A percentile compares a stretch with the other conserved stretches of the same genome.
phyloP scores from a whole-genome alignment of 2,113 vertebrate species.

The Heliornis fulica region DNA sequence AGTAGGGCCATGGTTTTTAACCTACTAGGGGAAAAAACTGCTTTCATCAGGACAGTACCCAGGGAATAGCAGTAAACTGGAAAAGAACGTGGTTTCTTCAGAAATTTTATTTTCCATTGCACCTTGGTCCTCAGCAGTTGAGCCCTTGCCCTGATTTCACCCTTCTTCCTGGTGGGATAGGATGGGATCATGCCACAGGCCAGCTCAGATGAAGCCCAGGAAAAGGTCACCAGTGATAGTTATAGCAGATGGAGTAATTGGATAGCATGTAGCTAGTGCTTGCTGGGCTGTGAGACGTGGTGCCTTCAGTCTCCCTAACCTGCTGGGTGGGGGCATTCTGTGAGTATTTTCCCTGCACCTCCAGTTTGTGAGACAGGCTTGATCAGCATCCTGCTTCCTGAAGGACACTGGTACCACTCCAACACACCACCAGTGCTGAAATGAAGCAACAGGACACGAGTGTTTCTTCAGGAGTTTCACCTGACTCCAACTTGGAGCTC shows the following conservation, averaged over 20 bases:
- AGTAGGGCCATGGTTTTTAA: background rate
- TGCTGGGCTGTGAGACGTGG: background rate
- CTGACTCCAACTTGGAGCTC: background rate
- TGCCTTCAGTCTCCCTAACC: background rate
- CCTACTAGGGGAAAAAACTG: background rate
- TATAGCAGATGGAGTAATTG: constrained; percentile 41
- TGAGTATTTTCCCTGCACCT: background rate
- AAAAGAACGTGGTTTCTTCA: background rate
- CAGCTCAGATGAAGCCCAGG: background rate
- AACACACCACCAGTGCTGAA: background rate
- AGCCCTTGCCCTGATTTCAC: background rate
- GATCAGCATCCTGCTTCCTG: background rate
- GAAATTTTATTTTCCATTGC: background rate
- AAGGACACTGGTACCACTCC: background rate
- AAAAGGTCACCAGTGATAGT: constrained; percentile 52
- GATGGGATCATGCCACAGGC: background rate
- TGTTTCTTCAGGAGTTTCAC: background rate
- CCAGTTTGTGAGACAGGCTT: background rate
- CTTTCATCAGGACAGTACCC: background rate
- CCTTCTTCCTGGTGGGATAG: background rate
- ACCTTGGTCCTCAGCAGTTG: background rate
- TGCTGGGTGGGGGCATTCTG: background rate
- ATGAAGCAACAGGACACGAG: background rate
- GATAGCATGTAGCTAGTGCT: background rate
- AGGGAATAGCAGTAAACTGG: background rate